Base-by-base conservation (phyloP, 2,113 vertebrate species). In the Cichladusa arquata region DNA sequence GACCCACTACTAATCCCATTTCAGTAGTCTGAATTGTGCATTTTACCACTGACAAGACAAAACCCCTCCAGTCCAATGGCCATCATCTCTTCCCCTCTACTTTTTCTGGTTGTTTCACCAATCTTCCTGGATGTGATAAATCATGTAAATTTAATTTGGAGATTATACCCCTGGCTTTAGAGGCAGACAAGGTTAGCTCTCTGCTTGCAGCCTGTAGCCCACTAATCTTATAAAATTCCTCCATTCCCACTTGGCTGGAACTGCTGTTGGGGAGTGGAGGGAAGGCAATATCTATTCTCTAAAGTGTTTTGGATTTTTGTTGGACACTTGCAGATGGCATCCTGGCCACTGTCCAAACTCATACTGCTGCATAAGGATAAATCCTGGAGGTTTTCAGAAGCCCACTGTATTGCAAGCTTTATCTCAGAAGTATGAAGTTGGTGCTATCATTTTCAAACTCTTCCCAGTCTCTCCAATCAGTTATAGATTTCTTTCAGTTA, bases 71-170 rank as follows among this genome's bases (percentile, higher is more conserved):
- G 70, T 29, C 69, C 84, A 66, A 88, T 51, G 62, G 34, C 40
- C 81, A 65, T 66, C 78, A 60, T n/a, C 85, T 91, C 36, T 33
- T 57, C 34, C 45, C 57, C 38, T 65, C 73, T 69, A 50, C 14
- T 48, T 70, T 91, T 81, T 88, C 47, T 88, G 56, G 38, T 74
- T 86, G 15, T 65, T 78, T 81, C 79, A 80, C 69, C 88, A 70
- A 5, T 80, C 66, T 86, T 90, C 73, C 74, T 64, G 66, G 65
- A 76, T 48, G 86, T 57, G 66, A 96, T 76, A 95, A 96, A 92
- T 95, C 95, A 93, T 36, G 67, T 70, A 92, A 95, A 97, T 96
- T 96, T 96, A 95, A 98, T 97, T 97, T 97, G 91, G 67, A 96
- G 90, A 95, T 95, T 93, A 93, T 58, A 80, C 50, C 81, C 24